phyloP scores from a whole-genome alignment of 1,140 invertebrate genomes.

The Argopecten irradians region DNA sequence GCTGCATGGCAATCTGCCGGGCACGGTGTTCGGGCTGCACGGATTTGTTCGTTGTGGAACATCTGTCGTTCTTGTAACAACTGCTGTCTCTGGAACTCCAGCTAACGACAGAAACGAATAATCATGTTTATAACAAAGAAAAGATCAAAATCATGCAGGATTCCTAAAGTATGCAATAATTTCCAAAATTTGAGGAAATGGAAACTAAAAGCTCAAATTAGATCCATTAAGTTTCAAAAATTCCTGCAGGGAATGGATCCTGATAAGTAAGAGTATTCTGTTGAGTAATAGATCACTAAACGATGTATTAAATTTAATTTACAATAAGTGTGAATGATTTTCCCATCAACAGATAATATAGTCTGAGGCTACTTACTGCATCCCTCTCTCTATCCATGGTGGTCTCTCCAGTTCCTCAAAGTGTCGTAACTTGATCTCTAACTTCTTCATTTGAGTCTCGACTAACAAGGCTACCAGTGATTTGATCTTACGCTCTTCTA shows the following conservation, averaged over 20 bases:
- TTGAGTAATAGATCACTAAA: too few species aligned
- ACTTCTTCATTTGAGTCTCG: slow-evolving; percentile 98
- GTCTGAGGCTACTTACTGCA: slow-evolving; percentile 77
- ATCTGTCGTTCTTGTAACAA: slow-evolving; percentile 98
- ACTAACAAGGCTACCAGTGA: slow-evolving; percentile 97
- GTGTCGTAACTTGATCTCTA: slow-evolving; percentile 98
- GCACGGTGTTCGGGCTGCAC: slow-evolving; percentile 97
- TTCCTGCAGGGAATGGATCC: too few species aligned
- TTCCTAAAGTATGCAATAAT: too few species aligned
- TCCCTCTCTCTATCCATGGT: slow-evolving; percentile 99
- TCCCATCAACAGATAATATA: too few species aligned
- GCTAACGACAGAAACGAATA: slow-evolving; percentile 66
- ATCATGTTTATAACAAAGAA: background rate
- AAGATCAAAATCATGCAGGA: background rate
- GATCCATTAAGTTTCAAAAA: too few species aligned
- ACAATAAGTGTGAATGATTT: too few species aligned
- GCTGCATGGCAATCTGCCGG: slow-evolving; percentile 90
- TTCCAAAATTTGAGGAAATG: too few species aligned
- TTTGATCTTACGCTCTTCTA: slow-evolving; percentile 99
- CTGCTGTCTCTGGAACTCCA: slow-evolving; percentile 98
- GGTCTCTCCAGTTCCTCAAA: slow-evolving; percentile 99
- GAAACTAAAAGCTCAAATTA: too few species aligned
- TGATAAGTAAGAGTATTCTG: too few species aligned
- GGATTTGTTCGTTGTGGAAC: slow-evolving; percentile 98
- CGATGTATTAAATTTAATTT: too few species aligned